Evolutionary conservation across 2,888 invertebrate genomes (phyloP).

Genomic region (Drosophila maculinotata): DNA sequence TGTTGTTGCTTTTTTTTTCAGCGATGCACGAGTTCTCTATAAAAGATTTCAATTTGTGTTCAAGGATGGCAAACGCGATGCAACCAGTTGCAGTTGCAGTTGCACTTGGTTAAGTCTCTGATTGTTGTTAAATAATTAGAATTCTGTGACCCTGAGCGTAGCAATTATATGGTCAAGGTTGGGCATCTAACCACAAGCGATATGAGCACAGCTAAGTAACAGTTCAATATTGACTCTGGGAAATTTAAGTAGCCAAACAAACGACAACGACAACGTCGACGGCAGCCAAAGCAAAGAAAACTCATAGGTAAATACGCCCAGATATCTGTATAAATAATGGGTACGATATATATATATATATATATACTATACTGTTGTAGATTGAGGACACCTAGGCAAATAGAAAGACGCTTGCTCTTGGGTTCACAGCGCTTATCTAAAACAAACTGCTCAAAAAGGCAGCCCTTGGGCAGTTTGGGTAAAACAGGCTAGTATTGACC

Average conservation of each 20-base stretch:
- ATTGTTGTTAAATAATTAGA: slow-evolving; percentile 43
- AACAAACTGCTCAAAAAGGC: slow-evolving; percentile 29
- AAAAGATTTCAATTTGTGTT: slow-evolving; percentile 66
- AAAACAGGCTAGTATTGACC: background rate
- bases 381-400: slow-evolving; percentile 43
- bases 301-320: slow-evolving; percentile 50
- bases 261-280: slow-evolving; percentile 22
- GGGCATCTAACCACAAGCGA: slow-evolving; percentile 38
- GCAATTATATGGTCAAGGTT: slow-evolving; percentile 77
- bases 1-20: background rate
- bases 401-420: slow-evolving; percentile 51
- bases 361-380: background rate
- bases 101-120: slow-evolving; percentile 24
- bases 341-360: background rate
- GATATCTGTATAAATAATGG: slow-evolving; percentile 21
- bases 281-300: slow-evolving; percentile 61
- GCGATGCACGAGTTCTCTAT: slow-evolving; percentile 60
- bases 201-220: slow-evolving; percentile 40
- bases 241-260: slow-evolving; percentile 71
- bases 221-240: slow-evolving; percentile 64
- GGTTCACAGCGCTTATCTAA: slow-evolving; percentile 51
- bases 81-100: slow-evolving; percentile 44
- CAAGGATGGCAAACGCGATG: slow-evolving; percentile 62
- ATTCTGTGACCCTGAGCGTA: slow-evolving; percentile 61
- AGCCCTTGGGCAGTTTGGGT: background rate